These are phyloP conservation scores for Chloropsis hardwickii DNA, from an alignment of 2,113 vertebrate species.

Conservation along the genomic window DNA sequence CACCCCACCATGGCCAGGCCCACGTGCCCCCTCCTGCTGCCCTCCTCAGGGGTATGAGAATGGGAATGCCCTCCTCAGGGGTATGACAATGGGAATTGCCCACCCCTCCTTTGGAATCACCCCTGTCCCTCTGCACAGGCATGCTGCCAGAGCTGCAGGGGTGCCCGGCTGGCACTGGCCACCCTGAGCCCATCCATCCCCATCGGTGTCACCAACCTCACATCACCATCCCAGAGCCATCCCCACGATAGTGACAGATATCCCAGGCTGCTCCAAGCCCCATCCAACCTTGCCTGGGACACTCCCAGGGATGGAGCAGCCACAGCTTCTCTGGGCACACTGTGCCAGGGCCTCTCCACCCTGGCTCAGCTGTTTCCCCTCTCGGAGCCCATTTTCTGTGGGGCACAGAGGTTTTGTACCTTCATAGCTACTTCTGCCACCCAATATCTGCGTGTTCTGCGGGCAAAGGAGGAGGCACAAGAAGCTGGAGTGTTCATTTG, in stretches of 20 bases:
- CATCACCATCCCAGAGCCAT: not conserved
- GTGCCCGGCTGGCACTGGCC: accelerated
- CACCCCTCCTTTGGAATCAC: too few relatives aligned
- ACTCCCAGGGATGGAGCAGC: not conserved
- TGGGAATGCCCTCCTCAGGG: too few relatives aligned
- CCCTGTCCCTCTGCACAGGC: not conserved
- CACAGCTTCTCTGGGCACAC: not conserved
- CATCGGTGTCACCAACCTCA: not conserved
- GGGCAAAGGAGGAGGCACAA: not conserved
- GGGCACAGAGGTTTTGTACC: not conserved
- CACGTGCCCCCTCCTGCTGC: not conserved
- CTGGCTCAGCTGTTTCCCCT: not conserved
- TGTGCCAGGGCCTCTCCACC: not conserved
- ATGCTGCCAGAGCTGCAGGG: accelerated
- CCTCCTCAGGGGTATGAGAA: not conserved
- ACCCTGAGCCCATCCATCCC: not conserved
- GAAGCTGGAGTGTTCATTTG: not conserved
- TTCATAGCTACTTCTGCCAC: accelerated
- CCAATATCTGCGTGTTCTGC: not conserved
- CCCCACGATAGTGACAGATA: accelerated
- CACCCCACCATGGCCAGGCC: accelerated
- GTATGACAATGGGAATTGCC: too few relatives aligned
- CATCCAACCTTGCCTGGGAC: not conserved
- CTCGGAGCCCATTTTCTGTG: not conserved
- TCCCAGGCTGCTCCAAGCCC: not conserved